Percentiles rank a stretch among this genome's conserved stretches.
These are phyloP conservation scores for Neosalanx taihuensis DNA, from an alignment of 2,797 vertebrate species.

Conservation along the genomic window DNA sequence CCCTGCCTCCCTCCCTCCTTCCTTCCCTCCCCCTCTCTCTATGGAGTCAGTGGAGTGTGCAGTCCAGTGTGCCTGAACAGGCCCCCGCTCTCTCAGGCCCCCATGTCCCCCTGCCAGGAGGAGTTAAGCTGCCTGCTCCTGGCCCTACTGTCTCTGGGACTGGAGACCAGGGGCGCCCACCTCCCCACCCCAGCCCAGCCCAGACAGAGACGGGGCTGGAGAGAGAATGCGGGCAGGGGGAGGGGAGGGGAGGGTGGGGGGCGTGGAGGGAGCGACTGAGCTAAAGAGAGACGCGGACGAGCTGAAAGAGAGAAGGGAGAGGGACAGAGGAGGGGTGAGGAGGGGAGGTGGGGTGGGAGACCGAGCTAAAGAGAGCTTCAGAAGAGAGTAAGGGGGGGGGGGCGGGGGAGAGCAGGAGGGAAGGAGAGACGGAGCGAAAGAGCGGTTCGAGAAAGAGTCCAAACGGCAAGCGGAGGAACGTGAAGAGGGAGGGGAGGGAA, in stretches of 20 bases:
- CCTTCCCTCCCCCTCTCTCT: constrained; percentile 19
- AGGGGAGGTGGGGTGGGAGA: not conserved
- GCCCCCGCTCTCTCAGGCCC: not conserved
- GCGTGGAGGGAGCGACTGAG: too few species aligned
- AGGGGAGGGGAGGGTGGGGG: not conserved
- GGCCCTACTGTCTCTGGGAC: constrained; percentile 5
- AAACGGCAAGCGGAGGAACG: not conserved
- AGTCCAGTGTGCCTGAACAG: not conserved
- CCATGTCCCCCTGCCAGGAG: constrained; percentile 37
- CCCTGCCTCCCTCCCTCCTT: constrained; percentile 2
- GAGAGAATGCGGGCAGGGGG: not conserved
- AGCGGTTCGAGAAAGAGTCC: not conserved
- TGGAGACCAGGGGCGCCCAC: not conserved
- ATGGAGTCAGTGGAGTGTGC: constrained; percentile 8
- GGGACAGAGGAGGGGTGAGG: not conserved
- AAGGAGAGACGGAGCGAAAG: not conserved
- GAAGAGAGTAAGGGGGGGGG: not conserved
- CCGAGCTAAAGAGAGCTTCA: not conserved
- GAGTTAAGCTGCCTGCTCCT: constrained; percentile 48
- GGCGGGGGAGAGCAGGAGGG: not conserved
- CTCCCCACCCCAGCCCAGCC: not conserved
- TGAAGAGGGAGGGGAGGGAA: not conserved
- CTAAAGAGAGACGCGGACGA: too few species aligned
- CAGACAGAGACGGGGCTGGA: not conserved
- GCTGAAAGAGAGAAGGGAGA: too few species aligned